A percentile compares a stretch with the other conserved stretches of the same genome.
Conservation (phyloP, 2,113 vertebrate species). For the Alethe castanea region DNA sequence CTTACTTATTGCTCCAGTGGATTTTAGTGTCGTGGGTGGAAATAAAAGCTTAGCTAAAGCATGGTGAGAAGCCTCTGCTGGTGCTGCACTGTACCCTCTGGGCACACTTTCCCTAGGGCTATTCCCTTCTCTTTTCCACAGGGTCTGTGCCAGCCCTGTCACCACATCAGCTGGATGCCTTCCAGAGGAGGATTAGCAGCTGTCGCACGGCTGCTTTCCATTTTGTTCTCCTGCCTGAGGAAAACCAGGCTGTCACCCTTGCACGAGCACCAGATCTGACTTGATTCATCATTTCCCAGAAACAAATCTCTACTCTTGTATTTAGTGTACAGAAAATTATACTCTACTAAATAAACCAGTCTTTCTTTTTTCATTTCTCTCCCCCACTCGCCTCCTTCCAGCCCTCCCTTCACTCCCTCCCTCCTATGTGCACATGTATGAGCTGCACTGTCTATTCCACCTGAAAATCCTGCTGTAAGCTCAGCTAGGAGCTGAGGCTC, state of each 20-base stretch:
- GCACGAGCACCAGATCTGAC: neutral
- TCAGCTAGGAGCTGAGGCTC: neutral
- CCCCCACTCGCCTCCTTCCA: accelerated
- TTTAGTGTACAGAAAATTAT: neutral
- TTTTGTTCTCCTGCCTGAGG: neutral
- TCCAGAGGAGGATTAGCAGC: neutral
- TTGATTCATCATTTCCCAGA: neutral
- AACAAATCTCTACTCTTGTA: neutral
- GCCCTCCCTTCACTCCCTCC: neutral
- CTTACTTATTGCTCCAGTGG: neutral
- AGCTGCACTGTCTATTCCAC: neutral
- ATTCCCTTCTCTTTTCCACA: neutral
- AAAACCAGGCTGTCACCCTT: neutral
- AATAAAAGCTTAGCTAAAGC: constrained; percentile 7
- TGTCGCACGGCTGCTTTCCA: neutral
- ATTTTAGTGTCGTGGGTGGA: constrained; percentile 6
- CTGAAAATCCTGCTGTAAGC: neutral
- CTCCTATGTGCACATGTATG: neutral
- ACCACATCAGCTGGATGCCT: neutral
- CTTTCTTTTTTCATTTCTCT: neutral
- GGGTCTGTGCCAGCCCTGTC: neutral
- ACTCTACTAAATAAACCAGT: neutral
- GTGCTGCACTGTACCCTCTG: neutral
- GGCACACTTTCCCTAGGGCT: neutral
- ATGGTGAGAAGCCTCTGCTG: neutral